Evolutionary conservation across 2,797 vertebrate genomes (phyloP).

Genomic region (Psittacula echo): DNA sequence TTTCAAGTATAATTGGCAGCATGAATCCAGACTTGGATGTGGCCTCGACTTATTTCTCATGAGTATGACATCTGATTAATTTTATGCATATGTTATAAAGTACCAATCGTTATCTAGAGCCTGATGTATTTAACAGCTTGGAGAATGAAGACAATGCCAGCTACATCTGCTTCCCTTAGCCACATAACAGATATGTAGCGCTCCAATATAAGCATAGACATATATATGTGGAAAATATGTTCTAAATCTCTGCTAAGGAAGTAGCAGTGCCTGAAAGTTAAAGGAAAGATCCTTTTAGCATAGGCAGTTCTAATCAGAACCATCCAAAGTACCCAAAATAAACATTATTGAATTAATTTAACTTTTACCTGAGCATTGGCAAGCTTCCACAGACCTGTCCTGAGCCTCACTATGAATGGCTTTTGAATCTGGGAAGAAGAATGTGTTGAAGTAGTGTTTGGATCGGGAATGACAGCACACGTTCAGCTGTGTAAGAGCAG

Average conservation of each 20-base stretch:
- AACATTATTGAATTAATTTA: background rate
- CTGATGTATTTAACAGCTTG: conserved; percentile 14
- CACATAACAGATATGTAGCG: background rate
- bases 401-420: background rate
- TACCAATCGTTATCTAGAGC: background rate
- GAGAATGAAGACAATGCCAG: background rate
- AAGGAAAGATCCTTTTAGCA: background rate
- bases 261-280: background rate
- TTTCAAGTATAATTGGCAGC: background rate
- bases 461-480: background rate
- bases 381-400: background rate
- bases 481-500: background rate
- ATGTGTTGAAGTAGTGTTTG: background rate
- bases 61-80: background rate
- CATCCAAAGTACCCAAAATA: background rate
- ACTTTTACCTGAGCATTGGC: background rate
- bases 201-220: background rate
- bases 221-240: background rate
- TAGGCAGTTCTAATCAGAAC: conserved; percentile 4
- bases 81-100: background rate
- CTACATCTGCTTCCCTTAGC: background rate
- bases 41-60: background rate
- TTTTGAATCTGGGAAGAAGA: background rate
- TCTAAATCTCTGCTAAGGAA: conserved; percentile 16
- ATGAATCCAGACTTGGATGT: background rate